Base-by-base conservation (phyloP, 2,888 invertebrate genomes). In the Phania funesta region DNA sequence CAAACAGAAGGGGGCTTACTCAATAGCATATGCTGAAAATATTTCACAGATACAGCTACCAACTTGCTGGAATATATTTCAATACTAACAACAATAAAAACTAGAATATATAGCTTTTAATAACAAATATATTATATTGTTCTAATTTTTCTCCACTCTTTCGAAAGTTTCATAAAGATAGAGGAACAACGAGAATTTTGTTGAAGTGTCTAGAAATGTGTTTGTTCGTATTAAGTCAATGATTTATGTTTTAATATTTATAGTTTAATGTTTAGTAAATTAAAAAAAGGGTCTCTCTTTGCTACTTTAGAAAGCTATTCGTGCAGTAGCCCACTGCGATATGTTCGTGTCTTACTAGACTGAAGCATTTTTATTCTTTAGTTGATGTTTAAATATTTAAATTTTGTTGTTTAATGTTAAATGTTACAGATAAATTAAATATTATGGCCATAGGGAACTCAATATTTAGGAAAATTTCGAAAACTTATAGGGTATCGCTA, bases 171-270 rank as follows among this genome's bases (percentile, higher is more conserved):
- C 20, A 50, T 13, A 50, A 46, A 18, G 38, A 32, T 22, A 46
- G 2, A 41, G 16, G 32, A 58, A 26, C 26, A 46, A 44, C 46
- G 26, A 54, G 11, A 68, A 54, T 74, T 18, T 48, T 38, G 64
- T 70, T 56, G 38, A 70, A 70, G 54, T 54, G 62, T 20, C 62
- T 62, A 38, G 26, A 62, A 62, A 46, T 60, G 13, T 65, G 11
- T 20, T 26, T 35, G 32, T 35, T 50, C 22, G 4, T 38, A 41
- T 38, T 38, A 18, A 50, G 64, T 70, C 8, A 70, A 78, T 78
- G 71, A 78, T 78, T 78, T 71, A 78, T 78, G 32, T 50, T 58
- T 71, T 50, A 56, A 67, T 65, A 71, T 50, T 78, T 41, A 50
- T 65, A 8, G 18, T 8, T 52, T 76, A n/a, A n/a, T n/a, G n/a